These are phyloP conservation scores for Leptosomus discolor DNA, from an alignment of 2,113 vertebrate genomes.

Conservation along the genomic window DNA sequence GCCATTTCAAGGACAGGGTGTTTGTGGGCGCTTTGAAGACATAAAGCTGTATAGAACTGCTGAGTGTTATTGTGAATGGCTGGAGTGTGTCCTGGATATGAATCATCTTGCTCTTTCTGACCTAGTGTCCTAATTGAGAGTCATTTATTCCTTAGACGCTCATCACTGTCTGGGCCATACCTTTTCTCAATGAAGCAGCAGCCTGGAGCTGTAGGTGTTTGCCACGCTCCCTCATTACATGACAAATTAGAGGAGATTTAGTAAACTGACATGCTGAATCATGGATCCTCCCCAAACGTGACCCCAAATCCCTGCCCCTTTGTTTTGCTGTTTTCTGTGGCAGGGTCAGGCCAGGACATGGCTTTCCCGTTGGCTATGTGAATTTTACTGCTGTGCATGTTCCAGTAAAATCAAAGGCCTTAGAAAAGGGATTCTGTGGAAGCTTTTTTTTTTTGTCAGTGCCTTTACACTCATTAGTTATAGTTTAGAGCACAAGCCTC, in stretches of 20 bases:
- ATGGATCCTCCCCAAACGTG: conserved; percentile 16
- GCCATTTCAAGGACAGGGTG: not conserved
- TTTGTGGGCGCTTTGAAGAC: not conserved
- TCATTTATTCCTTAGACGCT: conserved; percentile 25
- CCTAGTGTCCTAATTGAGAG: conserved; percentile 61
- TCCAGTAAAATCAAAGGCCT: conserved; percentile 39
- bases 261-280: conserved; percentile 24
- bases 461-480: not conserved
- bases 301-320: not conserved
- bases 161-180: not conserved
- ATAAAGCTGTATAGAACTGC: not conserved
- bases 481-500: not conserved
- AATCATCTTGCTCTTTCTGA: conserved; percentile 63
- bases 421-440: conserved; percentile 23
- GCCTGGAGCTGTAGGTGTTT: conserved; percentile 3
- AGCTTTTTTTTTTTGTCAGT: conserved; percentile 4
- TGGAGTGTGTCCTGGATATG: conserved; percentile 28
- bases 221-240: not conserved
- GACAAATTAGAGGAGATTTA: conserved; percentile 18
- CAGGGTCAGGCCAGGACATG: not conserved
- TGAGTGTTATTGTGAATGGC: not conserved
- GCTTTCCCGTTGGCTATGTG: not conserved
- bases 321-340: not conserved
- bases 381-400: conserved; percentile 15
- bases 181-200: not conserved